These are phyloP conservation scores for Siniperca chuatsi DNA, from an alignment of 2,113 vertebrate genomes.

Conservation along the genomic window DNA sequence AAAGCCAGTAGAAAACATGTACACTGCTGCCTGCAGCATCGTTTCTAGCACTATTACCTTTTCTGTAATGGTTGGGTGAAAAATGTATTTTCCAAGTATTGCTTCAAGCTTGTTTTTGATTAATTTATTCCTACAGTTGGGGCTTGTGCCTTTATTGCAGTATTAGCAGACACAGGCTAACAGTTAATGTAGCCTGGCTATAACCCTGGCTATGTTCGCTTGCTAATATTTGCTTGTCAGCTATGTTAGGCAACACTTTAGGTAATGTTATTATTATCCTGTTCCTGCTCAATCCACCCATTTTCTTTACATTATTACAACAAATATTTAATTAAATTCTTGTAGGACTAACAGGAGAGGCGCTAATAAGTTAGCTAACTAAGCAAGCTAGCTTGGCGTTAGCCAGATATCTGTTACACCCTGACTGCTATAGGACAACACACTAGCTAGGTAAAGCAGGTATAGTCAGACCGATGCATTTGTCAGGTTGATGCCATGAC, in stretches of 20 bases:
- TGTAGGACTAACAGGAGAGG: too few species aligned
- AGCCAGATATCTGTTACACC: too few species aligned
- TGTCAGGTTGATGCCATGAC: too few species aligned
- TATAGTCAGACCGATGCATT: too few species aligned
- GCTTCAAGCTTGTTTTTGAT: background rate
- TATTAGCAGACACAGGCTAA: background rate
- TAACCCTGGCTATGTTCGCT: background rate
- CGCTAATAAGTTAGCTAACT: too few species aligned
- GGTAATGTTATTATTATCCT: too few species aligned
- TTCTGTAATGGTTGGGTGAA: background rate
- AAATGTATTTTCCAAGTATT: background rate
- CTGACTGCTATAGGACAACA: too few species aligned
- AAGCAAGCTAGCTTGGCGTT: too few species aligned
- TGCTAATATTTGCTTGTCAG: background rate
- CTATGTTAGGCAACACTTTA: background rate
- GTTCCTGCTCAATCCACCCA: background rate
- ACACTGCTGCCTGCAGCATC: too few species aligned
- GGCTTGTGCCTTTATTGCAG: background rate
- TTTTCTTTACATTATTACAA: background rate
- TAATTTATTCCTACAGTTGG: background rate
- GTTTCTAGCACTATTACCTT: background rate
- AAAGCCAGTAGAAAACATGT: background rate
- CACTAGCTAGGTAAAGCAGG: too few species aligned
- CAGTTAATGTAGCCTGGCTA: background rate
- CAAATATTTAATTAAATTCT: background rate